Percentiles rank a stretch among this genome's conserved stretches.
Evolutionary conservation across 2,797 vertebrate genomes (phyloP).

Genomic region (Coendou prehensilis): DNA sequence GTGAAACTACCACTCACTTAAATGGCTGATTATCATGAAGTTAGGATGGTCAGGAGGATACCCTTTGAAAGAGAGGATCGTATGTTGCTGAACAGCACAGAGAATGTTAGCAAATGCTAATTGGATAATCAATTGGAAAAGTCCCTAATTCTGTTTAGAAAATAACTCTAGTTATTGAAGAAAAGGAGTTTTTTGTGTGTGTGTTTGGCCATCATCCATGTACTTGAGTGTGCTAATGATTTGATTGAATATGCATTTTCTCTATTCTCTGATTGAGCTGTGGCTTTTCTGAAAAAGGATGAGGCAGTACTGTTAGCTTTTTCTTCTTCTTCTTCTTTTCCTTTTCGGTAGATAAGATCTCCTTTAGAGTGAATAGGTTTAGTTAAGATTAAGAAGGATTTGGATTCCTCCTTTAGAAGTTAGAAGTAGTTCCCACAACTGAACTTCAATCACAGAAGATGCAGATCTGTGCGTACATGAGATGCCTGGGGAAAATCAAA

Average conservation of each 20-base stretch:
- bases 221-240: background rate
- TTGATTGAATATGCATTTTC: background rate
- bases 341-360: slow-evolving; percentile 47
- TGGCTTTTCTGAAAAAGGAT: slow-evolving; percentile 39
- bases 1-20: slow-evolving; percentile 81
- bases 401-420: slow-evolving; percentile 54
- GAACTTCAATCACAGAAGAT: background rate
- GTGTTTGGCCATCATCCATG: background rate
- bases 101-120: slow-evolving; percentile 49
- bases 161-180: slow-evolving; percentile 8
- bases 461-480: background rate
- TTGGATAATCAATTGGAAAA: slow-evolving; percentile 33
- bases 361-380: background rate
- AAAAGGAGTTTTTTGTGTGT: slow-evolving; percentile 41
- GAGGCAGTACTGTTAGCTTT: background rate
- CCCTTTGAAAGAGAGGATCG: slow-evolving; percentile 68
- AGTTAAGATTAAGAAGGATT: slow-evolving; percentile 45
- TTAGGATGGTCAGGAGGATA: slow-evolving; percentile 69
- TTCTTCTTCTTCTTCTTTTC: background rate
- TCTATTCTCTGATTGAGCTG: background rate
- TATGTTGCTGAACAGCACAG: slow-evolving; percentile 29
- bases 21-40: slow-evolving; percentile 69
- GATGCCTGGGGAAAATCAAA: slow-evolving; percentile 15
- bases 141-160: slow-evolving; percentile 57
- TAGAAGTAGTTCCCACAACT: background rate